Percentiles rank a stretch among this genome's conserved stretches.
Evolutionary conservation across 2,797 vertebrate species (phyloP).

Genomic region (Enteromius viviparus): DNA sequence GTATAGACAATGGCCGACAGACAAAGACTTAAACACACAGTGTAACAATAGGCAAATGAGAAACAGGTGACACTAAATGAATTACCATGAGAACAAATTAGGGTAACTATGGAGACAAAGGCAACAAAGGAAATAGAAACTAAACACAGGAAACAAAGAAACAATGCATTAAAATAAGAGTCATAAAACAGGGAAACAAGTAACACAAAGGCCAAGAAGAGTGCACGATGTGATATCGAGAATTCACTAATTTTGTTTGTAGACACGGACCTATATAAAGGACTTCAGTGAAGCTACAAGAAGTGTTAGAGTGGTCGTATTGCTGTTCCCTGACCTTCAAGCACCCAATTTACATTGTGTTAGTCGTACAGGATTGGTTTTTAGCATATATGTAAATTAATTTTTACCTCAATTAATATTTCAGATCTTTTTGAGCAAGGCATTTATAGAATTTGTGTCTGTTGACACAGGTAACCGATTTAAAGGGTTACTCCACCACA

Average conservation of each 20-base stretch:
- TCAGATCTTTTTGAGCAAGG: neutral
- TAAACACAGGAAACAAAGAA: neutral
- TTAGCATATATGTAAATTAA: neutral
- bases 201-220: neutral
- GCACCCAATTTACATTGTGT: neutral
- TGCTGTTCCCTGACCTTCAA: neutral
- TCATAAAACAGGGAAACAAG: neutral
- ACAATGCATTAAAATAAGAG: slow-evolving; percentile 10
- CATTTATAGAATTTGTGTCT: neutral
- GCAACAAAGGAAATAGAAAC: neutral
- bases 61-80: neutral
- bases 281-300: neutral
- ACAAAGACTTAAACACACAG: neutral
- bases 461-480: neutral
- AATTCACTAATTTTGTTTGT: neutral
- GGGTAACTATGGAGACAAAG: neutral
- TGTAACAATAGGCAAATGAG: neutral
- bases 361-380: neutral
- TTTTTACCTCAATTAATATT: neutral
- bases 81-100: neutral
- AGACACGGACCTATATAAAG: neutral
- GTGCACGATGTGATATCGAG: neutral
- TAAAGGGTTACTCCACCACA: no score
- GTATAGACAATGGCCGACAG: neutral
- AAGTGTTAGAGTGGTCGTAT: neutral